These are phyloP conservation scores for Tetramorium parvispinum DNA, from an alignment of 1,140 invertebrate species.

Conservation along the genomic window DNA sequence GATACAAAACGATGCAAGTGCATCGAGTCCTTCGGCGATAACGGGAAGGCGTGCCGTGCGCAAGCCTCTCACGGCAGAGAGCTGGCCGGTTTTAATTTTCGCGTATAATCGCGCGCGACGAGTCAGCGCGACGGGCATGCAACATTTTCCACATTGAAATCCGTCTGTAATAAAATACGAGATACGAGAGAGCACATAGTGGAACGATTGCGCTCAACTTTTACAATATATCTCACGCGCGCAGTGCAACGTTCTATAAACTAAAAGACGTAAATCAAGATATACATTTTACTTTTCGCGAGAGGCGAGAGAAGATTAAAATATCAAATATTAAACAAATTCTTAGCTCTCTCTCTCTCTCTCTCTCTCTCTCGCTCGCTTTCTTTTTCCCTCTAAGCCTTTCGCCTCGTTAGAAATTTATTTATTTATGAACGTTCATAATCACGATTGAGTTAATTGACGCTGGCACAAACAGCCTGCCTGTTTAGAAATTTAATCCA, in stretches of 20 bases:
- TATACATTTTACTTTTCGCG: slow-evolving; percentile 15
- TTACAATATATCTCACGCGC: slow-evolving; percentile 34
- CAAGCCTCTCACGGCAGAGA: background rate
- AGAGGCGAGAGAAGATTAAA: slow-evolving; percentile 10
- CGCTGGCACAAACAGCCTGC: background rate
- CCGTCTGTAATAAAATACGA: slow-evolving; percentile 48
- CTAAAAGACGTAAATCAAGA: slow-evolving; percentile 46
- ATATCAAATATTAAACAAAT: slow-evolving; percentile 44
- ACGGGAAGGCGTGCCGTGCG: background rate
- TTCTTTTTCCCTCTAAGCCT: background rate
- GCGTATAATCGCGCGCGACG: slow-evolving; percentile 50
- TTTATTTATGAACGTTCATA: slow-evolving; percentile 20
- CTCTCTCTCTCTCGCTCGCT: background rate
- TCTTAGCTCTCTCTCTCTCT: background rate
- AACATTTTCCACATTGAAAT: slow-evolving; percentile 23
- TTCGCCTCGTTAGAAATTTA: background rate
- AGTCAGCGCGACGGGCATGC: background rate
- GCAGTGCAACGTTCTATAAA: background rate
- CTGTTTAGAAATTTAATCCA: slow-evolving; percentile 33
- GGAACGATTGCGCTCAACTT: slow-evolving; percentile 33
- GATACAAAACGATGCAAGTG: slow-evolving; percentile 50
- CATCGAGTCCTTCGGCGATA: slow-evolving; percentile 51
- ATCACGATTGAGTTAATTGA: background rate
- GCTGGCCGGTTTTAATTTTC: slow-evolving; percentile 40
- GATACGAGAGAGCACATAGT: background rate